Conservation (phyloP, 2,888 invertebrate species). For the Tetragonisca angustula region DNA sequence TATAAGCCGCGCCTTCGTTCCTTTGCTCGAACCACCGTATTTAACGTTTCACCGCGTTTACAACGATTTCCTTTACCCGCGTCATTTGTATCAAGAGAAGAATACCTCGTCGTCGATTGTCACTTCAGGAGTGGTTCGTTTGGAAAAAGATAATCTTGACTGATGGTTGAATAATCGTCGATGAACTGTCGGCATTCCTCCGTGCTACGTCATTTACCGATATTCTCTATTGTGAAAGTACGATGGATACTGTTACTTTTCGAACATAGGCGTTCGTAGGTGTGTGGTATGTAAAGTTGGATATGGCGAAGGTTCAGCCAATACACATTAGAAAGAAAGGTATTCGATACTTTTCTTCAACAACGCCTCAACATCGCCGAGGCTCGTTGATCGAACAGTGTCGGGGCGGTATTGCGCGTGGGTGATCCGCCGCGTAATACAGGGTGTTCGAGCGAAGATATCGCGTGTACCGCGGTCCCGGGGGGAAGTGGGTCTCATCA, state of each 20-base stretch:
- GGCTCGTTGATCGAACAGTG: conserved; percentile 46
- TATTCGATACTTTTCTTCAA: conserved; percentile 16
- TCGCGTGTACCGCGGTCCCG: conserved; percentile 32
- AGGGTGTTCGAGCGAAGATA: conserved; percentile 67
- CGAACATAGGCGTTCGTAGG: neutral
- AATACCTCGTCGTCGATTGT: neutral
- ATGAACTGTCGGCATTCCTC: neutral
- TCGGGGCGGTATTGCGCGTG: conserved; percentile 59
- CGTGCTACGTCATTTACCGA: neutral
- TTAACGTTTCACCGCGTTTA: conserved; percentile 72
- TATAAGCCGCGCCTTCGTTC: conserved; percentile 56
- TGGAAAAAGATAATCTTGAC: conserved; percentile 18
- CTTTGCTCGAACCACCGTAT: conserved; percentile 57
- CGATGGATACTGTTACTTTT: neutral
- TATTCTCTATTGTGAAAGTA: neutral
- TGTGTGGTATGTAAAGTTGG: neutral
- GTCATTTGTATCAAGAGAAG: conserved; percentile 38
- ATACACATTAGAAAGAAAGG: neutral
- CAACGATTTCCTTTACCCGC: conserved; percentile 65
- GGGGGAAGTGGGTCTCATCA: conserved; percentile 56
- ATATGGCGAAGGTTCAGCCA: neutral
- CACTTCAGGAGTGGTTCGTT: conserved; percentile 10
- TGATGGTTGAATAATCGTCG: conserved; percentile 5
- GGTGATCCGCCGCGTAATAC: conserved; percentile 71
- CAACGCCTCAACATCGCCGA: neutral